Conservation (phyloP, 2,888 invertebrate genomes). For the Myopa testacea region DNA sequence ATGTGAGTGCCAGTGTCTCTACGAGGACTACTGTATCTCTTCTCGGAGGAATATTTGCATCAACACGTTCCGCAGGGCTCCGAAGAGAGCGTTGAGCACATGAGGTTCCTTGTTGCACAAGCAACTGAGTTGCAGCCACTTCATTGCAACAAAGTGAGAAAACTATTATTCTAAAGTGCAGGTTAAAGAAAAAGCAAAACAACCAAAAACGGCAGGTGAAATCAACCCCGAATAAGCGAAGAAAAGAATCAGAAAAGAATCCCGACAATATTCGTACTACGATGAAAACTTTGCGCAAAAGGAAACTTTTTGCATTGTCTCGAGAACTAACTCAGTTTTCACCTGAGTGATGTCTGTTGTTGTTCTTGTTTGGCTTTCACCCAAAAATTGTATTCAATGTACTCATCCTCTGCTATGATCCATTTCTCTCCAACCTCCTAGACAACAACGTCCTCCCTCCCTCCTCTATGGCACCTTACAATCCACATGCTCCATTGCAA, state of each 20-base stretch:
- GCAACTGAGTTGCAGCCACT: background rate
- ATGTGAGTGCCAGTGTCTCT: too few species aligned
- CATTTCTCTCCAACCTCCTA: too few species aligned
- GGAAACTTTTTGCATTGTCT: background rate
- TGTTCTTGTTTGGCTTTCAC: background rate
- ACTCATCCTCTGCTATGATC: background rate
- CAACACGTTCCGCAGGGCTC: background rate
- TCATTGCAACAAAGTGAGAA: conserved; percentile 9
- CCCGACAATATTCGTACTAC: background rate
- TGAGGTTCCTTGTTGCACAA: background rate
- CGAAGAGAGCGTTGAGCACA: background rate
- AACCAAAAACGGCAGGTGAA: background rate
- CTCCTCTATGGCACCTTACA: background rate
- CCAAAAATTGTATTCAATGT: background rate
- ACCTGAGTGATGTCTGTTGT: background rate
- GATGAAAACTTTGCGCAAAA: too few species aligned
- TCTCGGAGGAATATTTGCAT: background rate
- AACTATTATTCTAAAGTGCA: background rate
- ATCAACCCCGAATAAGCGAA: background rate
- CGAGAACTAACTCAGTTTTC: background rate
- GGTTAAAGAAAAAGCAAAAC: background rate
- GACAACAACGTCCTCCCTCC: background rate
- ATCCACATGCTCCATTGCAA: conserved; percentile 41
- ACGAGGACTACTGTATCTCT: too few species aligned
- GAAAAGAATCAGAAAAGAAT: background rate